Evolutionary conservation across 2,113 vertebrate genomes (phyloP).

Genomic region (Rostratula benghalensis): DNA sequence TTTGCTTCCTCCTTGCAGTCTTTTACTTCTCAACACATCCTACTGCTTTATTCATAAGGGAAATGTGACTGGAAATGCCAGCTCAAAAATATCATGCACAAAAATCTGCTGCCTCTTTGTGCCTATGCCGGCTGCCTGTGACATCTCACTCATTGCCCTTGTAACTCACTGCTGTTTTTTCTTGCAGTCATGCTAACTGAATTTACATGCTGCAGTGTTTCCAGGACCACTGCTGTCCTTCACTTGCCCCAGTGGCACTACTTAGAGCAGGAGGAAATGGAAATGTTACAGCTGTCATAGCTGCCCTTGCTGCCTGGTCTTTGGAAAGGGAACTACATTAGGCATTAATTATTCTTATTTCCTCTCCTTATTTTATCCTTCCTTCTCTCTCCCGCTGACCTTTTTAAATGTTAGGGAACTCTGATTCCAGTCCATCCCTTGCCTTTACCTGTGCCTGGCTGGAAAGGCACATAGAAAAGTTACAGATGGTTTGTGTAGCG

Average conservation of each 20-base stretch:
- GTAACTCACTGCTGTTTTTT: slow-evolving; percentile 31
- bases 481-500: neutral
- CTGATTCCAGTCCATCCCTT: neutral
- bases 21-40: slow-evolving; percentile 23
- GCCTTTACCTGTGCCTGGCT: neutral
- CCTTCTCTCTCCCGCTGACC: neutral
- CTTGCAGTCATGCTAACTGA: slow-evolving; percentile 55
- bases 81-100: slow-evolving; percentile 44
- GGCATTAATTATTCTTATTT: slow-evolving; percentile 58
- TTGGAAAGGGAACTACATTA: slow-evolving; percentile 42
- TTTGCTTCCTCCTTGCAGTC: neutral
- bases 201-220: slow-evolving; percentile 59
- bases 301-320: slow-evolving; percentile 57
- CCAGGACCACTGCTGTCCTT: slow-evolving; percentile 66
- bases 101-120: slow-evolving; percentile 54
- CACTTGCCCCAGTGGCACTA: slow-evolving; percentile 42
- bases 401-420: slow-evolving; percentile 45
- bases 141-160: slow-evolving; percentile 50
- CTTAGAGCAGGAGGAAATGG: slow-evolving; percentile 52
- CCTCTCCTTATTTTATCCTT: slow-evolving; percentile 17
- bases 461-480: neutral
- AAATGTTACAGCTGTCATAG: slow-evolving; percentile 65
- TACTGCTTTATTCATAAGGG: neutral
- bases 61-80: slow-evolving; percentile 43
- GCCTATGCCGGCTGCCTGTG: slow-evolving; percentile 39